These are phyloP conservation scores for Orthosia cruda DNA, from an alignment of 2,888 invertebrate species.

Conservation along the genomic window DNA sequence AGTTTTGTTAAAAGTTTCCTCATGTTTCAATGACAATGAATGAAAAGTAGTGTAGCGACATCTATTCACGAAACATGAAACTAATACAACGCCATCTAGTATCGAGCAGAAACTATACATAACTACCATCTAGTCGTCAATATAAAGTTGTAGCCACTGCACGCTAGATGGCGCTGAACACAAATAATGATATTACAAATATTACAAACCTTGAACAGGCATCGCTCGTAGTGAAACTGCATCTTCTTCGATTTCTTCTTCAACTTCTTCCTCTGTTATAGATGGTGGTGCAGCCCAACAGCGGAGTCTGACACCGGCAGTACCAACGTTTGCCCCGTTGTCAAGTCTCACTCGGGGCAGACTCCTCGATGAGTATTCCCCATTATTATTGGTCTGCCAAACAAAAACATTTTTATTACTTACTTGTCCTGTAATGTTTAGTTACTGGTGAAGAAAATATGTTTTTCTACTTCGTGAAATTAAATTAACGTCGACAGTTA, in stretches of 20 bases:
- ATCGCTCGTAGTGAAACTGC: conserved; percentile 93
- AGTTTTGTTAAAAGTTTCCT: background rate
- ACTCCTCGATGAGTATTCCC: conserved; percentile 86
- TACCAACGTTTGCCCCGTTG: conserved; percentile 92
- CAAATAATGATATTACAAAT: background rate
- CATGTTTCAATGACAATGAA: background rate
- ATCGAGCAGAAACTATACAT: conserved; percentile 53
- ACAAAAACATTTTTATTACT: conserved; percentile 44
- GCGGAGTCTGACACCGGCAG: conserved; percentile 92
- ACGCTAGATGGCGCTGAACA: conserved; percentile 76
- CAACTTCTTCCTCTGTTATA: conserved; percentile 93
- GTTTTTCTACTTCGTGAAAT: background rate
- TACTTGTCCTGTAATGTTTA: background rate
- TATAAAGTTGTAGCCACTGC: background rate
- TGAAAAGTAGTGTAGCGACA: conserved; percentile 52
- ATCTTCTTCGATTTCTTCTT: conserved; percentile 92
- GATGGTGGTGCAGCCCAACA: conserved; percentile 93
- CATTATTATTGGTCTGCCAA: conserved; percentile 86
- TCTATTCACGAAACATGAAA: conserved; percentile 37
- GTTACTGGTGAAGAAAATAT: background rate
- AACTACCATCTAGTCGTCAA: background rate
- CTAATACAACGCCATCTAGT: conserved; percentile 72
- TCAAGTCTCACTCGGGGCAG: conserved; percentile 94
- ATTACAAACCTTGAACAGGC: conserved; percentile 91
- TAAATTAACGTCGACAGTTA: background rate